Conservation (phyloP, 2,113 vertebrate genomes). For the Herpetotheres cachinnans region DNA sequence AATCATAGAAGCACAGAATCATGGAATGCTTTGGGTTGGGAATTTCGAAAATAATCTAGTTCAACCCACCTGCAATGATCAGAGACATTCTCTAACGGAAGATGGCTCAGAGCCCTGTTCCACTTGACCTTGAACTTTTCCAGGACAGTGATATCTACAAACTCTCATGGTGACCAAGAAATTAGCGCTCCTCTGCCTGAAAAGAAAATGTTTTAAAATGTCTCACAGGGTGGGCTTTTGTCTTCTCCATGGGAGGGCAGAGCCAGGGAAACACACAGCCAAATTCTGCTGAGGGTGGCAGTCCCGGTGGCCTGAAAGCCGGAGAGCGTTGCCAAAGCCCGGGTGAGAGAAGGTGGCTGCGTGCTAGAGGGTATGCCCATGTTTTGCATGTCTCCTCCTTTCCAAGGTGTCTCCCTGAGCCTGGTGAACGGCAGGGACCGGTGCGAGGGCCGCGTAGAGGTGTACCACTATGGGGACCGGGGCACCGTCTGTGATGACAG, state of each 20-base stretch:
- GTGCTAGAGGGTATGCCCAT: fast-evolving
- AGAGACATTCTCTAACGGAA: not conserved
- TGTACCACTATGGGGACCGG: not conserved
- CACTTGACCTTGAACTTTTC: not conserved
- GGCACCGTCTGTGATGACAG: slow-evolving; percentile 55
- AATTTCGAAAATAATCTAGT: not conserved
- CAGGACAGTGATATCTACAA: not conserved
- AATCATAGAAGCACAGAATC: not conserved
- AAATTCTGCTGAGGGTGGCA: fast-evolving
- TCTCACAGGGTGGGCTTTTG: fast-evolving
- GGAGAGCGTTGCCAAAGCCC: fast-evolving
- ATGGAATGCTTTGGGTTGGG: fast-evolving
- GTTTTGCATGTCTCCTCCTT: fast-evolving
- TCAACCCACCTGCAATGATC: not conserved
- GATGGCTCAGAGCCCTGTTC: fast-evolving
- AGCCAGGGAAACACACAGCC: not conserved
- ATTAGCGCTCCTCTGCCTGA: not conserved
- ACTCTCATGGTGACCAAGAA: fast-evolving
- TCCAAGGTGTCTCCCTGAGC: not conserved
- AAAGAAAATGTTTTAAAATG: not conserved
- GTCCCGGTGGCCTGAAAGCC: no score
- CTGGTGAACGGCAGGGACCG: not conserved
- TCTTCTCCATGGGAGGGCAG: fast-evolving
- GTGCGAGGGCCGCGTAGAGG: not conserved
- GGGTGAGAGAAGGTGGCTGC: fast-evolving